Percentiles rank a stretch among this genome's conserved stretches.
Conservation (phyloP, 2,888 invertebrate genomes). For the Petrolisthes manimaculis region DNA sequence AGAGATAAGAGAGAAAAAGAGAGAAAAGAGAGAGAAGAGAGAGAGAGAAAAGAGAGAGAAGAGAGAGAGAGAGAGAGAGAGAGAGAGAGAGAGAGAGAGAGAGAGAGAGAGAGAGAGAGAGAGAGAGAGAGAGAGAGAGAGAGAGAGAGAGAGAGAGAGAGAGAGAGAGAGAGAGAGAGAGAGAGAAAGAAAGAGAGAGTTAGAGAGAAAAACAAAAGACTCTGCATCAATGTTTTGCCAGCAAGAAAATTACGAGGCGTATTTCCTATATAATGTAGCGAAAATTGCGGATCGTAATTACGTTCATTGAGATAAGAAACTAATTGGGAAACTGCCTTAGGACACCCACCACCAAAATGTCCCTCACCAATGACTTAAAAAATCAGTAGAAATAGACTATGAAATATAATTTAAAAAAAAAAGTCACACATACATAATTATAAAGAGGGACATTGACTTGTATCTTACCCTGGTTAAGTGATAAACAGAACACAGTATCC, state of each 20-base stretch:
- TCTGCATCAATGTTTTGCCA: not conserved
- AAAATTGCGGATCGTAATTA: too few species aligned
- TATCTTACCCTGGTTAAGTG: too few species aligned
- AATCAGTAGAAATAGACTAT: too few species aligned
- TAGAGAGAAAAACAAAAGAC: constrained; percentile 24
- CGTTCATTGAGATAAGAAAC: not conserved
- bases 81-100: constrained; percentile 5
- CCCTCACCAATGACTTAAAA: too few species aligned
- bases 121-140: constrained; percentile 20
- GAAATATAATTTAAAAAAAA: too few species aligned
- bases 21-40: constrained; percentile 9
- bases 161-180: constrained; percentile 25
- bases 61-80: constrained; percentile 5
- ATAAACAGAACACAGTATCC: too few species aligned
- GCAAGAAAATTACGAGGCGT: not conserved
- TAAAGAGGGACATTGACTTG: too few species aligned
- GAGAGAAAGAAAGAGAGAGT: constrained; percentile 20
- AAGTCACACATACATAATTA: too few species aligned
- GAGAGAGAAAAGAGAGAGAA: constrained; percentile 27
- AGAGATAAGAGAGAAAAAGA: constrained; percentile 2
- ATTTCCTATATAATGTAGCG: not conserved
- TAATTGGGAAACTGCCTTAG: too few species aligned
- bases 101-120: constrained; percentile 25
- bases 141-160: constrained; percentile 5
- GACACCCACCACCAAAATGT: too few species aligned